Evolutionary conservation across 2,888 invertebrate species (phyloP).

Genomic region (Oscheius sp.): DNA sequence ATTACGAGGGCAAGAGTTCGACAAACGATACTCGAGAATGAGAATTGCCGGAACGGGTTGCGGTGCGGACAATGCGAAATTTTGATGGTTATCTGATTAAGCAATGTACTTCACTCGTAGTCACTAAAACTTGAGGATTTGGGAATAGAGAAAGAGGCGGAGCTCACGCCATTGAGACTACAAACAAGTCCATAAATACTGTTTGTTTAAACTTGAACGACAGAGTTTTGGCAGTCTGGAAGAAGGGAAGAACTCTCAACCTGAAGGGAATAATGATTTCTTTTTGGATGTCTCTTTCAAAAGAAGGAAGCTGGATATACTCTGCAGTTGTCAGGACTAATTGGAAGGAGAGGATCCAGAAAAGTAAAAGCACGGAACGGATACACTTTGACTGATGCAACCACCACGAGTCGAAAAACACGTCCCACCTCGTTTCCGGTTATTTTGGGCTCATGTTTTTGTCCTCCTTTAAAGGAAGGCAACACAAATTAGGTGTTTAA

Average conservation of each 20-base stretch:
- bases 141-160: background rate
- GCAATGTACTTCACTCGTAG: background rate
- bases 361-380: no score
- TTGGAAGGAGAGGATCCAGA: no score
- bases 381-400: no score
- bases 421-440: background rate
- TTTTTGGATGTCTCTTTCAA: no score
- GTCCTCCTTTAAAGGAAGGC: background rate
- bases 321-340: no score
- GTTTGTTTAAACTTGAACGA: no score
- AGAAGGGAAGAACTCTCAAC: background rate
- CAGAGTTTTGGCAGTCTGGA: background rate
- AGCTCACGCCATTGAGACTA: no score
- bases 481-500: background rate
- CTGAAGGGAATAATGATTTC: no score
- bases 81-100: slow-evolving; percentile 6
- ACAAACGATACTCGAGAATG: background rate
- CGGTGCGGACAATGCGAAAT: background rate
- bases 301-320: no score
- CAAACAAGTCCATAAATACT: no score
- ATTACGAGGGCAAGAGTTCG: slow-evolving; percentile 1
- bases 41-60: background rate
- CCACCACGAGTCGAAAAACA: no score
- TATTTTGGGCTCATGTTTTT: background rate
- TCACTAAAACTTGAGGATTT: background rate